A percentile compares a stretch with the other conserved stretches of the same genome.
Conservation (phyloP, 2,888 invertebrate species). For the Drosophila hamatofila region DNA sequence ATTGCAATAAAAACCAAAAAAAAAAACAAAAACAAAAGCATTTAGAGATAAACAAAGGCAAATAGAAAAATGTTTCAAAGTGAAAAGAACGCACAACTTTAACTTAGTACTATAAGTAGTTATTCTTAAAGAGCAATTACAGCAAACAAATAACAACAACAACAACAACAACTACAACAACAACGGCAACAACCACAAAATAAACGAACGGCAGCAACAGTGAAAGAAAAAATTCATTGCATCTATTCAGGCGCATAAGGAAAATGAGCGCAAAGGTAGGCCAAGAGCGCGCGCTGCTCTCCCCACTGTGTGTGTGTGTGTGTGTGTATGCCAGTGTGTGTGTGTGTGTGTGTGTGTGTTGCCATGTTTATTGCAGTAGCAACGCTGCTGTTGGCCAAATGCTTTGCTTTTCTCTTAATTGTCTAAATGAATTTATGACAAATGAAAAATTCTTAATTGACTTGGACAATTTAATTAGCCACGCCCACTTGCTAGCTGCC, state of each 20-base stretch:
- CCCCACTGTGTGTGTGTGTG: neutral
- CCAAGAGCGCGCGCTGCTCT: conserved; percentile 44
- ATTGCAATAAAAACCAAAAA: conserved; percentile 1
- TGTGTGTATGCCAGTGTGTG: conserved; percentile 11
- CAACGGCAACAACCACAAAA: conserved; percentile 9
- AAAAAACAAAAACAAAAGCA: conserved; percentile 1
- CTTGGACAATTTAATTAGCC: conserved; percentile 39
- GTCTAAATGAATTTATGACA: conserved; percentile 34
- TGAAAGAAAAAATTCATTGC: conserved; percentile 57
- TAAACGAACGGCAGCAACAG: conserved; percentile 26
- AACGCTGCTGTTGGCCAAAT: conserved; percentile 43
- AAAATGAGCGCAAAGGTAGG: conserved; percentile 80
- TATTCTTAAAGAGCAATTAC: neutral
- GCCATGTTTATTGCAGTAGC: conserved; percentile 40
- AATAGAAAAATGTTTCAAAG: conserved; percentile 1
- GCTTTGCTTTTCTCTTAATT: conserved; percentile 3
- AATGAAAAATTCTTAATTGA: conserved; percentile 54
- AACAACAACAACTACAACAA: conserved; percentile 13
- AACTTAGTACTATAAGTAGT: neutral
- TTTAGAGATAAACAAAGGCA: neutral
- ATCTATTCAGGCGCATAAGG: conserved; percentile 74
- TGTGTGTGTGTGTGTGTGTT: conserved; percentile 19
- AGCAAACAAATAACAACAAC: conserved; percentile 11
- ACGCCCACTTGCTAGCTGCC: neutral
- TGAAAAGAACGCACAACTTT: conserved; percentile 16